phyloP scores from a whole-genome alignment of 2,113 vertebrate species.

The Pelodiscus sinensis region DNA sequence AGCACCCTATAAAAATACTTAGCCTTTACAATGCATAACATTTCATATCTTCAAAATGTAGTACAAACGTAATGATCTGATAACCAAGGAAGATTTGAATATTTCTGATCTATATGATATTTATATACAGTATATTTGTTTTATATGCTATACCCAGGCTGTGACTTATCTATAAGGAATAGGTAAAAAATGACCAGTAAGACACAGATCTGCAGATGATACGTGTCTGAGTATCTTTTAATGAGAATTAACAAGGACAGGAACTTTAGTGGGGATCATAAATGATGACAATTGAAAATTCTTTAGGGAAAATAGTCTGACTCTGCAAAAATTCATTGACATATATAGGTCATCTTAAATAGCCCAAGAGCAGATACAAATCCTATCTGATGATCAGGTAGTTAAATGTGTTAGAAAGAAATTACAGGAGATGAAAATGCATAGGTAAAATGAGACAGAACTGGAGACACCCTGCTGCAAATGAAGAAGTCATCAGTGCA shows the following conservation, averaged over 20 bases:
- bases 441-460: not conserved
- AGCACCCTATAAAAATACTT: not conserved
- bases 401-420: not conserved
- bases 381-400: not conserved
- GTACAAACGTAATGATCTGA: not conserved
- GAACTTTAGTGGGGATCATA: conserved; percentile 46
- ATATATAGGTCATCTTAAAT: conserved; percentile 65
- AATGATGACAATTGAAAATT: conserved; percentile 72
- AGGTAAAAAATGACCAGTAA: not conserved
- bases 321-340: conserved; percentile 72
- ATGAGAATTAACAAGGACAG: conserved; percentile 70
- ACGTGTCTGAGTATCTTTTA: conserved; percentile 5
- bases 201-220: conserved; percentile 37
- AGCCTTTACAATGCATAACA: not conserved
- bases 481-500: not conserved
- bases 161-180: not conserved
- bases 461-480: not conserved
- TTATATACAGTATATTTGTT: not conserved
- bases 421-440: not conserved
- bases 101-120: accelerated
- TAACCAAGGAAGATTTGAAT: not conserved
- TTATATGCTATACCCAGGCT: accelerated
- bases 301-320: conserved; percentile 64
- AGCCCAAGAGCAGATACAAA: conserved; percentile 49
- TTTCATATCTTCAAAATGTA: not conserved